Evolutionary conservation across 1,140 invertebrate species (phyloP).

Genomic region (Pristionchus pacificus): DNA sequence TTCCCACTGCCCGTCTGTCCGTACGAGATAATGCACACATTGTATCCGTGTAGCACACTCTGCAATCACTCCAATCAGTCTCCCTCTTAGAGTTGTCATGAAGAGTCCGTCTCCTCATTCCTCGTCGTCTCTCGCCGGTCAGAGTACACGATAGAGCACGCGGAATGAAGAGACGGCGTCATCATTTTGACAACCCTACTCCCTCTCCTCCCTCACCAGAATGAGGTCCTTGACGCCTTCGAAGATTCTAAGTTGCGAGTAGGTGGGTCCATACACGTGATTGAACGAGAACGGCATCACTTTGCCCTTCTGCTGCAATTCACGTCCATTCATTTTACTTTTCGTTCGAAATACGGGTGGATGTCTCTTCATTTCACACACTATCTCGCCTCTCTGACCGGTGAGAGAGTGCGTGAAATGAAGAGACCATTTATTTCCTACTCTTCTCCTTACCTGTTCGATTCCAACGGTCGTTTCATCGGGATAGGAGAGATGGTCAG

Average conservation of each 20-base stretch:
- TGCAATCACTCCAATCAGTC: slow-evolving; percentile 12
- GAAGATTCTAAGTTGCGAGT: slow-evolving; percentile 23
- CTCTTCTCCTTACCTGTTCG: slow-evolving; percentile 9
- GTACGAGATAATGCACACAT: slow-evolving; percentile 87
- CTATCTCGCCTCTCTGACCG: too few species aligned
- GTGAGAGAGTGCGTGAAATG: too few species aligned
- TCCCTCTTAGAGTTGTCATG: too few species aligned
- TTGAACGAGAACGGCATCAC: slow-evolving; percentile 14
- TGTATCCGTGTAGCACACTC: slow-evolving; percentile 74
- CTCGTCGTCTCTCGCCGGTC: too few species aligned
- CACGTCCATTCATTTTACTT: too few species aligned
- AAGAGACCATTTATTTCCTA: too few species aligned
- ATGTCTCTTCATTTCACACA: too few species aligned
- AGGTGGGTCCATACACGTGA: slow-evolving; percentile 26
- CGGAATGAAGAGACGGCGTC: not conserved
- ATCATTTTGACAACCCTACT: not conserved
- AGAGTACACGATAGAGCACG: not conserved
- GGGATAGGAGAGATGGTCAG: slow-evolving; percentile 17
- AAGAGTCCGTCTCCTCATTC: too few species aligned
- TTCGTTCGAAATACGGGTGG: too few species aligned
- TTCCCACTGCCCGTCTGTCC: slow-evolving; percentile 90
- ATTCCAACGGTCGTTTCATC: slow-evolving; percentile 1
- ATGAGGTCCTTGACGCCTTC: slow-evolving; percentile 31
- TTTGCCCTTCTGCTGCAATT: too few species aligned
- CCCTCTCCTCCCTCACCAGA: slow-evolving; percentile 3